Percentiles rank a stretch among this genome's conserved stretches.
Conservation (phyloP, 2,113 vertebrate genomes). For the Alligator sinensis region DNA sequence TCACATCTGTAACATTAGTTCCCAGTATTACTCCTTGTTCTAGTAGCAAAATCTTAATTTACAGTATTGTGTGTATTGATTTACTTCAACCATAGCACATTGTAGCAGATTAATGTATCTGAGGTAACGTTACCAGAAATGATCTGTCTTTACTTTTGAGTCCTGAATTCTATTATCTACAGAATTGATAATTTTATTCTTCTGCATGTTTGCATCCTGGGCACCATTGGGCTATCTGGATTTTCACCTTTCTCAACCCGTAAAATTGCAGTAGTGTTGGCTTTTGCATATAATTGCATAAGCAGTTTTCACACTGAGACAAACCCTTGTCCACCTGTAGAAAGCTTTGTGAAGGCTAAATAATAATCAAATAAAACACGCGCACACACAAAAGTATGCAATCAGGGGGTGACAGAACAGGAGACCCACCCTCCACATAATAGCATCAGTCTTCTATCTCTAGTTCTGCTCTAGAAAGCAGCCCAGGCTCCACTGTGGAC, state of each 20-base stretch:
- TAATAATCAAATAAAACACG: conserved; percentile 13
- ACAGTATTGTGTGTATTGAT: neutral
- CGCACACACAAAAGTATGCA: neutral
- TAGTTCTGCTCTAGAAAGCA: neutral
- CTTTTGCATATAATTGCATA: conserved; percentile 21
- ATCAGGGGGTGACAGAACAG: neutral
- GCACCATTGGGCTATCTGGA: fast-evolving
- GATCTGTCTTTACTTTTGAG: neutral
- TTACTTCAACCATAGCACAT: neutral
- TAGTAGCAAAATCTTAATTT: neutral
- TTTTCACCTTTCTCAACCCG: neutral
- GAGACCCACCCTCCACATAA: neutral
- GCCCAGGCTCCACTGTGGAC: neutral
- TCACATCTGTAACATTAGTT: neutral
- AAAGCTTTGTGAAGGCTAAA: neutral
- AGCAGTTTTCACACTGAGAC: conserved; percentile 20
- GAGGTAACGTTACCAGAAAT: neutral
- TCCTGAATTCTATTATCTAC: neutral
- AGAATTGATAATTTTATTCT: neutral
- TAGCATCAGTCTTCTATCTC: neutral
- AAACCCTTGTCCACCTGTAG: neutral
- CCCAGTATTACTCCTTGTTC: neutral
- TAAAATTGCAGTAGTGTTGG: neutral
- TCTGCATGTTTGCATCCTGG: neutral
- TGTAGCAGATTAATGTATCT: neutral